Percentiles rank a stretch among this genome's conserved stretches.
These are phyloP conservation scores for Caenorhabditis macrosperma DNA, from an alignment of 2,888 invertebrate genomes.

Conservation along the genomic window DNA sequence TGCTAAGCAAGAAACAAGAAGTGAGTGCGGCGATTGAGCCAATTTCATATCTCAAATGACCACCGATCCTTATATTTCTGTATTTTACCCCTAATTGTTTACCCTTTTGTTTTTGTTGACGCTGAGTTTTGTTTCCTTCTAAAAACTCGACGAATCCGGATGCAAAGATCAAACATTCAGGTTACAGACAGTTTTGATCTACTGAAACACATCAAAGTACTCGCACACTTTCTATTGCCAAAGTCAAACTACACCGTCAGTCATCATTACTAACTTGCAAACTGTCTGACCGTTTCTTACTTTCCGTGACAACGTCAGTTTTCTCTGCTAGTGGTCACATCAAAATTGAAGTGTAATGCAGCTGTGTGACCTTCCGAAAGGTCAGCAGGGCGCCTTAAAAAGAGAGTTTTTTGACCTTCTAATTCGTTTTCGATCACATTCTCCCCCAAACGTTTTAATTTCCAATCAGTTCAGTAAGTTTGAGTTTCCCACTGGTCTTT, in stretches of 20 bases:
- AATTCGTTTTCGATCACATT: not conserved
- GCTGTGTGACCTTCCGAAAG: constrained; percentile 33
- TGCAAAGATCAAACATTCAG: constrained; percentile 5
- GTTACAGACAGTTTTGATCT: too few relatives aligned
- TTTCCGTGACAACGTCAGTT: constrained; percentile 31
- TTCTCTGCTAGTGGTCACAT: constrained; percentile 4
- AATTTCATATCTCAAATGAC: constrained; percentile 15
- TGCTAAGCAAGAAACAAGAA: constrained; percentile 12
- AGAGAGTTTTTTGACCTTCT: constrained; percentile 40
- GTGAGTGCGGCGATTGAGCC: constrained; percentile 16
- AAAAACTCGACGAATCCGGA: too few relatives aligned
- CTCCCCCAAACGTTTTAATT: not conserved
- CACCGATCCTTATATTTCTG: constrained; percentile 13
- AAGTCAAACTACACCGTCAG: not conserved
- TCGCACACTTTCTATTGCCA: not conserved
- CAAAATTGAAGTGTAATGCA: constrained; percentile 30
- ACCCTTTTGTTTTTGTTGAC: constrained; percentile 1
- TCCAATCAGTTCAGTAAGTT: too few relatives aligned
- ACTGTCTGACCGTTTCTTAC: constrained; percentile 28
- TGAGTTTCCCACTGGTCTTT: too few relatives aligned
- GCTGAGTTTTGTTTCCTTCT: not conserved
- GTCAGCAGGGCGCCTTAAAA: constrained; percentile 15
- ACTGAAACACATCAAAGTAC: not conserved
- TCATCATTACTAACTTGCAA: not conserved
- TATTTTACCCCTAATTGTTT: constrained; percentile 22